Conservation (phyloP, 2,797 vertebrate species). For the Hoplostethus atlanticus region DNA sequence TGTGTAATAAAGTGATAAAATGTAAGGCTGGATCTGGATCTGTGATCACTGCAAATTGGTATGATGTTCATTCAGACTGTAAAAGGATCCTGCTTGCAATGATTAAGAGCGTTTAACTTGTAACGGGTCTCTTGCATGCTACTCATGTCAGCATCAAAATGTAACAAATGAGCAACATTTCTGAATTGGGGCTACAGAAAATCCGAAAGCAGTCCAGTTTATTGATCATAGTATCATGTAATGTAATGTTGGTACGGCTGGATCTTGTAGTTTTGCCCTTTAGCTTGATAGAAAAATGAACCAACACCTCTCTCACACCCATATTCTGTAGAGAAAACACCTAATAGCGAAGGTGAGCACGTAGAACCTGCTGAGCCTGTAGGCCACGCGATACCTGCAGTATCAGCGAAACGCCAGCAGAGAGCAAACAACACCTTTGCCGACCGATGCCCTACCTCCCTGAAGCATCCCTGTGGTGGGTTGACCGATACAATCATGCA, state of each 20-base stretch:
- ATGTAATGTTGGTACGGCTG: background rate
- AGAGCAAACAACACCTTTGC: conserved; percentile 41
- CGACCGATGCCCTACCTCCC: too few species aligned
- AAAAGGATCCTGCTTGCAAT: too few species aligned
- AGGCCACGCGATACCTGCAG: conserved; percentile 25
- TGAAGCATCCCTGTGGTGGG: background rate
- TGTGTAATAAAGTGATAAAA: too few species aligned
- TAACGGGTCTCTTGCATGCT: too few species aligned
- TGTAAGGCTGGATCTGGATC: too few species aligned
- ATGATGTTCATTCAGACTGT: too few species aligned
- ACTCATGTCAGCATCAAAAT: too few species aligned
- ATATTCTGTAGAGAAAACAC: background rate
- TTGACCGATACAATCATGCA: background rate
- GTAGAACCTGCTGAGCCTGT: background rate
- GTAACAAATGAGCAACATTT: background rate
- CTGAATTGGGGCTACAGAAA: background rate
- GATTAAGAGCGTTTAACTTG: too few species aligned
- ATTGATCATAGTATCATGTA: too few species aligned
- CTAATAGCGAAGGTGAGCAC: background rate
- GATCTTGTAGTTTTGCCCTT: background rate
- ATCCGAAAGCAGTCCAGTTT: background rate
- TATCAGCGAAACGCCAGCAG: conserved; percentile 52
- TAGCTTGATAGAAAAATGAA: conserved; percentile 20
- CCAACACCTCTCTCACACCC: conserved; percentile 11
- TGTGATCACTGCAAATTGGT: too few species aligned